Percentiles rank a stretch among this genome's conserved stretches.
Conservation (phyloP, 1,140 invertebrate species). For the Proales similis region DNA sequence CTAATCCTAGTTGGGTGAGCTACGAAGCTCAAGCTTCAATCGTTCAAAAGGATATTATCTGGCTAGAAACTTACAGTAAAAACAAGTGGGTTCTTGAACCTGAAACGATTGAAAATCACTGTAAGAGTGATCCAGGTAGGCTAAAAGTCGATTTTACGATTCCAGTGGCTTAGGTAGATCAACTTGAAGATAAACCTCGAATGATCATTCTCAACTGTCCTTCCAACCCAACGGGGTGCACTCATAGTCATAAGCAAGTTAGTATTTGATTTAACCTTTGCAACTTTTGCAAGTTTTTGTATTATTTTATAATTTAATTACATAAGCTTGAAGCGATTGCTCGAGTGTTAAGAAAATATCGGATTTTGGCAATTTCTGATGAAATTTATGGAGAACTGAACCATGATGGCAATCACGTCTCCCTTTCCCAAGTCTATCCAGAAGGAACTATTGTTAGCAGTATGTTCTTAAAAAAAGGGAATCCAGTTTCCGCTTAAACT, state of each 20-base stretch:
- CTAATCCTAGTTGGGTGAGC: not conserved
- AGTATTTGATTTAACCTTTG: no score
- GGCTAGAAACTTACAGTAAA: not conserved
- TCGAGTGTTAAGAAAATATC: slow-evolving; percentile 42
- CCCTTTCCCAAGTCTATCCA: slow-evolving; percentile 49
- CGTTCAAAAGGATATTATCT: not conserved
- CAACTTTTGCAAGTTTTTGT: no score
- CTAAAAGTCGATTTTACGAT: no score
- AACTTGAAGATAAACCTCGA: not conserved
- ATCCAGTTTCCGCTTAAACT: no score
- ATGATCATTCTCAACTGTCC: slow-evolving; percentile 8
- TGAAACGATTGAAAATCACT: not conserved
- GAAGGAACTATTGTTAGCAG: slow-evolving; percentile 49
- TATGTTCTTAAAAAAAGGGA: no score
- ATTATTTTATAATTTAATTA: no score
- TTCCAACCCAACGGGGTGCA: not conserved
- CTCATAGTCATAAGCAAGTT: slow-evolving; percentile 4
- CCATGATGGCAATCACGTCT: slow-evolving; percentile 42
- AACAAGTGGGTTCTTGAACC: not conserved
- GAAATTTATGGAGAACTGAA: slow-evolving; percentile 49
- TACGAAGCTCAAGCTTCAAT: not conserved
- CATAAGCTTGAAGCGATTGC: no score
- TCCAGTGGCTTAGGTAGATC: no score
- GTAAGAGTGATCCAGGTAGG: not conserved
- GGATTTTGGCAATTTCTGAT: slow-evolving; percentile 47